A percentile compares a stretch with the other conserved stretches of the same genome.
Evolutionary conservation across 2,113 vertebrate species (phyloP).

Genomic region (Myiagra hebetior): DNA sequence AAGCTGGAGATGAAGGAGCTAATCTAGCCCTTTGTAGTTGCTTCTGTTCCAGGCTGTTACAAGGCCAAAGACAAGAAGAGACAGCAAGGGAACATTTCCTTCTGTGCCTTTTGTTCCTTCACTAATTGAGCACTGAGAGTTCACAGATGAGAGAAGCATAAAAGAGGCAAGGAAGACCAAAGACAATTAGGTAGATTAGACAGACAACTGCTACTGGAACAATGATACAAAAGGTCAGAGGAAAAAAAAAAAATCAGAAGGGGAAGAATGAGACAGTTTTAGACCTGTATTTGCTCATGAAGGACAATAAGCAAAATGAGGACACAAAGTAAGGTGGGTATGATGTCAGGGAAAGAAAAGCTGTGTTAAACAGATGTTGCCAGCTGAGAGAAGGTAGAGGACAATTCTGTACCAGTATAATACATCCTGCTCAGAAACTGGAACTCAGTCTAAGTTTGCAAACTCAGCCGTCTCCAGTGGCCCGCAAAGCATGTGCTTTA

Average conservation of each 20-base stretch:
- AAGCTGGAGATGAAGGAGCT: background rate
- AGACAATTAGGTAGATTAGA: slow-evolving; percentile 59
- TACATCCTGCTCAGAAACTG: background rate
- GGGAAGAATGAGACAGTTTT: background rate
- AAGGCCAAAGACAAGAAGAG: slow-evolving; percentile 36
- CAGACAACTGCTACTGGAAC: slow-evolving; percentile 5
- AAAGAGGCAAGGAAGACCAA: slow-evolving; percentile 11
- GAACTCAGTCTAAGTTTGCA: background rate
- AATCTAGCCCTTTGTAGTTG: slow-evolving; percentile 12
- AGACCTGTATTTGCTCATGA: background rate
- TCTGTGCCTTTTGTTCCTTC: slow-evolving; percentile 32
- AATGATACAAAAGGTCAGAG: slow-evolving; percentile 10
- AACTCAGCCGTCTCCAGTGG: background rate
- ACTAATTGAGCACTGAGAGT: slow-evolving; percentile 22
- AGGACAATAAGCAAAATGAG: background rate
- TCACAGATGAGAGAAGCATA: slow-evolving; percentile 36
- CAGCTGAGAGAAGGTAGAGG: background rate
- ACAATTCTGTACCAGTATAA: background rate
- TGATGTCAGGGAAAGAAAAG: background rate
- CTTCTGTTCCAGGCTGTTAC: slow-evolving; percentile 2
- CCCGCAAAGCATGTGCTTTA: background rate
- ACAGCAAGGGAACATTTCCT: slow-evolving; percentile 46
- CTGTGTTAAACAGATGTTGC: background rate
- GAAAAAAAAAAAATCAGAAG: background rate
- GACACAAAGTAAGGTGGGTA: background rate